Conservation (phyloP, 1,140 invertebrate species). For the Heliconius hermathena region DNA sequence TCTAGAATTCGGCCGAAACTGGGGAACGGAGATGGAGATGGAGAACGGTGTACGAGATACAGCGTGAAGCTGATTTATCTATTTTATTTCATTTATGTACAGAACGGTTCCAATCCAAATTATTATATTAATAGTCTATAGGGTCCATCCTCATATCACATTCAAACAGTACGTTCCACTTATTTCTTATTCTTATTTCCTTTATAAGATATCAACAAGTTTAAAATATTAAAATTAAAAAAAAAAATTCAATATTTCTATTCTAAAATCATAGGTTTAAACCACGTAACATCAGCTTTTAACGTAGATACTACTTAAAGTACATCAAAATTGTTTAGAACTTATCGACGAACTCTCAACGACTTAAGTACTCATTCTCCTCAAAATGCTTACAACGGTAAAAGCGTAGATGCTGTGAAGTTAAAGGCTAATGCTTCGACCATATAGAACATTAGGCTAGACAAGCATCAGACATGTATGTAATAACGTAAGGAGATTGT, state of each 20-base stretch:
- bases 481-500: neutral
- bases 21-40: no score
- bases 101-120: no score
- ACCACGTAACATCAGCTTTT: conserved; percentile 15
- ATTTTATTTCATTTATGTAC: no score
- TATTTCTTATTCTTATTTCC: no score
- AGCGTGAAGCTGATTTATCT: no score
- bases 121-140: no score
- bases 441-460: conserved; percentile 2
- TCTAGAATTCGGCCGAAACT: no score
- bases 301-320: conserved; percentile 16
- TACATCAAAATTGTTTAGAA: conserved; percentile 25
- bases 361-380: conserved; percentile 30
- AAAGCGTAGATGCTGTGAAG: conserved; percentile 29
- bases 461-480: conserved; percentile 3
- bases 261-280: neutral
- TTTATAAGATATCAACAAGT: no score
- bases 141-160: no score
- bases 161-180: no score
- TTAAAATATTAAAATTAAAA: neutral
- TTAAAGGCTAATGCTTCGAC: conserved; percentile 23
- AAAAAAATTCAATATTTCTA: neutral
- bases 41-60: no score
- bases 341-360: conserved; percentile 29
- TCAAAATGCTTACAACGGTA: conserved; percentile 32